A percentile compares a stretch with the other conserved stretches of the same genome.
phyloP scores from a whole-genome alignment of 2,888 invertebrate species.

The Eulithis prunata region DNA sequence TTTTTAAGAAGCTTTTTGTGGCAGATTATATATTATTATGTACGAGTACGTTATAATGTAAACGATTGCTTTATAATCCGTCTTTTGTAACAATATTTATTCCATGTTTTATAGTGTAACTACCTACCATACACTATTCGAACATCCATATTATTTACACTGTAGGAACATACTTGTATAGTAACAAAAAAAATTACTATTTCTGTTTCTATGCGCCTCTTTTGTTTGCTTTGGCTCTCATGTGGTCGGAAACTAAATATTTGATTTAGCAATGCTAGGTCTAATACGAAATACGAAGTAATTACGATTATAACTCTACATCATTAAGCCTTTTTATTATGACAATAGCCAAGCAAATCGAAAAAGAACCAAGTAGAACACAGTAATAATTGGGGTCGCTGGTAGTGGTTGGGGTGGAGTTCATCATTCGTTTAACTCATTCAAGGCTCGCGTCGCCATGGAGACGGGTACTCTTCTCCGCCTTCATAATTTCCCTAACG shows the following conservation, averaged over 20 bases:
- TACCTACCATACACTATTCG: slow-evolving; percentile 12
- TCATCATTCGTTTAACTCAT: slow-evolving; percentile 76
- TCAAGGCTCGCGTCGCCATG: slow-evolving; percentile 68
- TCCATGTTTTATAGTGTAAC: not conserved
- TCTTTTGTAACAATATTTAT: no score
- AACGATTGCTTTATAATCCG: no score
- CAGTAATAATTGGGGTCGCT: slow-evolving; percentile 48
- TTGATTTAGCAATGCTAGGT: slow-evolving; percentile 7
- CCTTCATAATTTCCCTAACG: slow-evolving; percentile 71
- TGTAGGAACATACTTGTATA: not conserved
- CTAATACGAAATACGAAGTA: not conserved
- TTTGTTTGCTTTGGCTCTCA: slow-evolving; percentile 36
- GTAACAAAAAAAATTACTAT: slow-evolving; percentile 10
- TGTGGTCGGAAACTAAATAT: slow-evolving; percentile 36
- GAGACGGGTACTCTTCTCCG: slow-evolving; percentile 59
- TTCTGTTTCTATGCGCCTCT: slow-evolving; percentile 27
- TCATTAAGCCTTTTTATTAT: slow-evolving; percentile 16
- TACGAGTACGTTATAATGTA: no score
- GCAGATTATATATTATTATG: no score
- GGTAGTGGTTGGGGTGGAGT: slow-evolving; percentile 56
- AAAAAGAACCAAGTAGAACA: slow-evolving; percentile 10
- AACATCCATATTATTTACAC: slow-evolving; percentile 2
- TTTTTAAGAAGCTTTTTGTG: slow-evolving; percentile 3
- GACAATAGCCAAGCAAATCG: slow-evolving; percentile 11
- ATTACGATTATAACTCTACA: not conserved